These are phyloP conservation scores for Lepidostoma basale DNA, from an alignment of 1,140 invertebrate species.

Conservation along the genomic window DNA sequence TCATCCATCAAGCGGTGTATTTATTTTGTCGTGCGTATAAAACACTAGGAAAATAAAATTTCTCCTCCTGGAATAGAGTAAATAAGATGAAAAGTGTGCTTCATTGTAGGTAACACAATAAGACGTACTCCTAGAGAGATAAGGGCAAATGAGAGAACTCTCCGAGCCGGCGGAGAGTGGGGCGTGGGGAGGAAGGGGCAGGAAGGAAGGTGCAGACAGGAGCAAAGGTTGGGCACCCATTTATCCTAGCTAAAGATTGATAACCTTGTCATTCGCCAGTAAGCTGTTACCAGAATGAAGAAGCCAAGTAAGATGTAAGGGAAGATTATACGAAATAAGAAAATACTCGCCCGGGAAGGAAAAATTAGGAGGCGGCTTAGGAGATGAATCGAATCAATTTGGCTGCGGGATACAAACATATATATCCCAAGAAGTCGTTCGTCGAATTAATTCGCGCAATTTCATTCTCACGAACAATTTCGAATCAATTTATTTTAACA, in stretches of 20 bases:
- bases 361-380: conserved; percentile 8
- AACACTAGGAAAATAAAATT: neutral
- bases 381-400: conserved; percentile 16
- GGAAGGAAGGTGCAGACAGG: conserved; percentile 7
- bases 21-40: no score
- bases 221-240: conserved; percentile 13
- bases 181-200: neutral
- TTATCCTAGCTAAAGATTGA: conserved; percentile 19
- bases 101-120: neutral
- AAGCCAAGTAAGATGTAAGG: conserved; percentile 10
- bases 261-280: conserved; percentile 19
- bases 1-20: no score
- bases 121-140: neutral
- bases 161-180: neutral
- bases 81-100: neutral
- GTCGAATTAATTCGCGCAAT: neutral
- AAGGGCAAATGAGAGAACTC: neutral
- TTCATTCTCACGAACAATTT: neutral
- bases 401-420: neutral
- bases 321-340: conserved; percentile 22
- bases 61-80: neutral
- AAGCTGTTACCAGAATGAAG: conserved; percentile 18
- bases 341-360: conserved; percentile 1
- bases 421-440: neutral
- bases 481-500: no score